phyloP scores from a whole-genome alignment of 1,140 invertebrate genomes.

The Saccostrea cuccullata region DNA sequence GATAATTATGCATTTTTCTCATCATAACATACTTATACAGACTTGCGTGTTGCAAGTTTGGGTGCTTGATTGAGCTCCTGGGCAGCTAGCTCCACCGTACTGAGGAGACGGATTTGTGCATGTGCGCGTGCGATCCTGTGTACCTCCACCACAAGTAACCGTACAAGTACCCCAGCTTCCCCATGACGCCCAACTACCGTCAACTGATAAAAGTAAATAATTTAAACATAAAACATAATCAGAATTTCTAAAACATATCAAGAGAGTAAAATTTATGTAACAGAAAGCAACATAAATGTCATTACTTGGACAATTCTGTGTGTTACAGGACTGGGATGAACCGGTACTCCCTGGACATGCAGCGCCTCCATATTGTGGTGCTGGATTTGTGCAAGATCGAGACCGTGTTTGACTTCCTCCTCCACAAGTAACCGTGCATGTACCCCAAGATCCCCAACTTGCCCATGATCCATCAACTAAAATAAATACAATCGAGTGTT shows the following conservation, averaged over 20 bases:
- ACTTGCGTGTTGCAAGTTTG: conserved; percentile 52
- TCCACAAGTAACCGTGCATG: conserved; percentile 65
- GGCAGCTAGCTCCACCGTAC: conserved; percentile 64
- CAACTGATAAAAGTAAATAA: conserved; percentile 70
- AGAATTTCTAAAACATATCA: background rate
- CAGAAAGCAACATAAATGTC: background rate
- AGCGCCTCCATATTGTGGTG: conserved; percentile 60
- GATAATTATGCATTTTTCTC: background rate
- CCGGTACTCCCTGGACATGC: background rate
- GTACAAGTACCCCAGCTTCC: conserved; percentile 83
- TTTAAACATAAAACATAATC: background rate
- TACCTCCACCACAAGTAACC: conserved; percentile 83
- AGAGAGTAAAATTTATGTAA: background rate
- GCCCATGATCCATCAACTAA: conserved; percentile 62
- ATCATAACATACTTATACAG: background rate
- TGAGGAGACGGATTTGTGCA: conserved; percentile 81
- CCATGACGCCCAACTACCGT: conserved; percentile 84
- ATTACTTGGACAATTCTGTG: conserved; percentile 42
- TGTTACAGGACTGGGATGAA: background rate
- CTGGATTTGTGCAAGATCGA: conserved; percentile 61
- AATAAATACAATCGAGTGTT: background rate
- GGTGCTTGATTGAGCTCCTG: conserved; percentile 51
- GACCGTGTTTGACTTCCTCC: conserved; percentile 56
- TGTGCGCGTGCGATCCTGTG: conserved; percentile 79
- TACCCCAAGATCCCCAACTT: conserved; percentile 61